Conservation (phyloP, 2,113 vertebrate genomes). For the Salvelinus fontinalis region DNA sequence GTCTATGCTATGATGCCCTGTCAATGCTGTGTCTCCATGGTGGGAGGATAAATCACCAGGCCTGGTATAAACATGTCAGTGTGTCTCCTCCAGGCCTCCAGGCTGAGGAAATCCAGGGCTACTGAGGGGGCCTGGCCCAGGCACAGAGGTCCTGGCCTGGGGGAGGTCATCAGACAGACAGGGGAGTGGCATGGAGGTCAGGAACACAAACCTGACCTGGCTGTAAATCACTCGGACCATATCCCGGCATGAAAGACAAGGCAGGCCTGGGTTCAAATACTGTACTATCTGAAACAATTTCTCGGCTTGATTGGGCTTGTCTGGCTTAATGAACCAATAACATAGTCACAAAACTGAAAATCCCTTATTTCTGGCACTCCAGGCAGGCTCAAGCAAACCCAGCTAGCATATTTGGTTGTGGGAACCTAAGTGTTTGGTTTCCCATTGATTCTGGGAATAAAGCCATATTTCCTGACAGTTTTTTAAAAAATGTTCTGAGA, state of each 20-base stretch:
- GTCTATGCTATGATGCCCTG: conserved; percentile 12
- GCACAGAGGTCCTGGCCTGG: not conserved
- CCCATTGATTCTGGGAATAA: too few species aligned
- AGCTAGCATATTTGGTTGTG: too few species aligned
- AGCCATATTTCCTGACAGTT: too few species aligned
- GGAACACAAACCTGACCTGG: conserved; percentile 6
- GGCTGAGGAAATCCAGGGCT: conserved; percentile 42
- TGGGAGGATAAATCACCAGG: conserved; percentile 45
- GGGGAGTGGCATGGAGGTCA: not conserved
- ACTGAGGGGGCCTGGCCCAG: conserved; percentile 13
- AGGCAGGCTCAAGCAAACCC: too few species aligned
- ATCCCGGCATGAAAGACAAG: not conserved
- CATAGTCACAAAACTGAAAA: too few species aligned
- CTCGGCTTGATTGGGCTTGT: not conserved
- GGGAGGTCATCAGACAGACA: conserved; percentile 6
- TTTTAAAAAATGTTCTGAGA: too few species aligned
- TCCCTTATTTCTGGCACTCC: too few species aligned
- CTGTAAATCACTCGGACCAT: conserved; percentile 21
- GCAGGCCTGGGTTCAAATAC: not conserved
- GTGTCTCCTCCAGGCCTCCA: conserved; percentile 7
- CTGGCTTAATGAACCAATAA: too few species aligned
- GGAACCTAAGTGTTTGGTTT: too few species aligned
- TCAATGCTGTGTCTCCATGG: not conserved
- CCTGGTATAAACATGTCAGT: conserved; percentile 59
- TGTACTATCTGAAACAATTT: not conserved